Base-by-base conservation (phyloP, 1,140 invertebrate species). In the Aphidius ervi region DNA sequence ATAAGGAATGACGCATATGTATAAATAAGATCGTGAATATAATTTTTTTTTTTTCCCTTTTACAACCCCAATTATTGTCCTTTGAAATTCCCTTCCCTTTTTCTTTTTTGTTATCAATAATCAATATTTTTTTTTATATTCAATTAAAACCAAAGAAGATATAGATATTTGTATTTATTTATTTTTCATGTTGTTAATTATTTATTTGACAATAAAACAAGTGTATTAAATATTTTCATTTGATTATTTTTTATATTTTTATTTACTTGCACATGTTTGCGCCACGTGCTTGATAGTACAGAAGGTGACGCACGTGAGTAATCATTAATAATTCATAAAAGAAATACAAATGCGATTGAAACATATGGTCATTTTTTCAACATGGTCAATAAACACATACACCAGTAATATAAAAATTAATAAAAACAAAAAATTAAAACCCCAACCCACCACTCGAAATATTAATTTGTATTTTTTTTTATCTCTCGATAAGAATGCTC, bases 261-360 rank as follows among this genome's bases (percentile, higher is more conserved):
- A 37, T 40, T 58, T 16, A 7, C n/a, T 16, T 23, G 37, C 56
- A 41, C 56, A 37, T 48, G 42, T 41, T 37, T 58, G 8, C 1
- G 42, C 16, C 58, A 59, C 58, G 49, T 46, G 58, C 40, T n/a
- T 31, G 8, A 55, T 31, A 31, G 23, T 31, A 31, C 2, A 31
- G 2, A 4, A 37, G 31, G 49, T 52, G 48, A 31, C 40, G 31
- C 58, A 59, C 58, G 49, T 46, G 58, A 8, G 42, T 42, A 10
- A 5, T 20, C 7, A 59, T 59, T 59, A 52, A 59, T 59, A 52
- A 50, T 59, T 40, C 58, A 59, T 45, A 39, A 23, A 47, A 41
- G 9, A 39, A n/a, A 41, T 8, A 46, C 10, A 56, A 45, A 20
- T 7, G n/a, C 7, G 16, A 48, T 39, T 40, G 16, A 23, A 56